phyloP scores from a whole-genome alignment of 1,140 invertebrate genomes.

The Melanaphis sacchari region DNA sequence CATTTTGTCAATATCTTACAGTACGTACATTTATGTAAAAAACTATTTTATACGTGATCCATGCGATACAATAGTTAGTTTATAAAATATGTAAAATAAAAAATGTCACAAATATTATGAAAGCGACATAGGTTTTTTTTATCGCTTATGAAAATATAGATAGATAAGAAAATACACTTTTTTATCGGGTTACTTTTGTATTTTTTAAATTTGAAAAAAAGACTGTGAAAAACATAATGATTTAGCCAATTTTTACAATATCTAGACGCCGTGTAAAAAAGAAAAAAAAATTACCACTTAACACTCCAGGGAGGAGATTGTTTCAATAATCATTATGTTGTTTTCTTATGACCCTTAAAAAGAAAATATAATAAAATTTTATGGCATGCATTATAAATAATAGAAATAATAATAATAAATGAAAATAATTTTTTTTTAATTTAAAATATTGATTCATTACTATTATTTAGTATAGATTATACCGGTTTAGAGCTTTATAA shows the following conservation, averaged over 20 bases:
- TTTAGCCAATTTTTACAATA: background rate
- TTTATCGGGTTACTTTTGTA: background rate
- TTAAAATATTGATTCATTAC: constrained; percentile 12
- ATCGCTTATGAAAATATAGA: background rate
- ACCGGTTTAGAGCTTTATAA: background rate
- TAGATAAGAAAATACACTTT: background rate
- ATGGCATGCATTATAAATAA: background rate
- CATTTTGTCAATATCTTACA: background rate
- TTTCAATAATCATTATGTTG: background rate
- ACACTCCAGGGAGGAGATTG: background rate
- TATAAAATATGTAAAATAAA: background rate
- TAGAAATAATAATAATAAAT: background rate
- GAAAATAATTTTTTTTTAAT: background rate
- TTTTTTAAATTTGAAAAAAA: background rate
- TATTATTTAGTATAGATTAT: background rate
- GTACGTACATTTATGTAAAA: background rate
- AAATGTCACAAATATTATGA: background rate
- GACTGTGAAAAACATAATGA: background rate
- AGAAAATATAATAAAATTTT: constrained; percentile 7
- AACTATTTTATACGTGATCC: background rate
- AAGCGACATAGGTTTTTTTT: background rate
- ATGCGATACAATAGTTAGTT: background rate
- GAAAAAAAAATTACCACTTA: background rate
- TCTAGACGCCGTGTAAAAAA: background rate
- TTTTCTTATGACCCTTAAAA: background rate